Percentiles rank a stretch among this genome's conserved stretches.
These are phyloP conservation scores for Pinctada fucata DNA, from an alignment of 2,888 invertebrate species.

Conservation along the genomic window DNA sequence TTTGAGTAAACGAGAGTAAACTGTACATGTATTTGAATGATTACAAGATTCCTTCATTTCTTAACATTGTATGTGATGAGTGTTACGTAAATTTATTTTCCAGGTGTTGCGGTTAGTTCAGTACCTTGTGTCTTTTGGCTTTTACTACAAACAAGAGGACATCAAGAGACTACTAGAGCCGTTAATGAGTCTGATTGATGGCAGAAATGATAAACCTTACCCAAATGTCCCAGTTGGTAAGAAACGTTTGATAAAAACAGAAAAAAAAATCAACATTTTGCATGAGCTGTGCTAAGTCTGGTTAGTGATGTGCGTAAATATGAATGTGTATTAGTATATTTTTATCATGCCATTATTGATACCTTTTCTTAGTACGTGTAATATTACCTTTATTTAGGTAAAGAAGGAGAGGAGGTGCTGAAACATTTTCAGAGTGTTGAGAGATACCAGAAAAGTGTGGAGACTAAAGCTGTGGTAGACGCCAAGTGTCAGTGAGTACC, in stretches of 20 bases:
- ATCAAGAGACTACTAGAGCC: slow-evolving; percentile 71
- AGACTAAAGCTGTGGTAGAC: slow-evolving; percentile 72
- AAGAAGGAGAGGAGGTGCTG: slow-evolving; percentile 62
- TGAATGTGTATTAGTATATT: no score
- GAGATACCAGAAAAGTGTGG: slow-evolving; percentile 68
- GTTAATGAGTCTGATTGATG: slow-evolving; percentile 73
- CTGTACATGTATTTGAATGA: no score
- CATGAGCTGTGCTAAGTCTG: no score
- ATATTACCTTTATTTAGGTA: slow-evolving; percentile 37
- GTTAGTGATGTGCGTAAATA: no score
- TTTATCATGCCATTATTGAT: no score
- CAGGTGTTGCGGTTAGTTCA: slow-evolving; percentile 74
- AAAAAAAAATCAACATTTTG: no score
- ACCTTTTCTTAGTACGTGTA: no score
- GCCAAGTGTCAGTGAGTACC: slow-evolving; percentile 73
- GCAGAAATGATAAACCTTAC: slow-evolving; percentile 74
- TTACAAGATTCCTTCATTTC: no score
- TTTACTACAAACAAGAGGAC: slow-evolving; percentile 73
- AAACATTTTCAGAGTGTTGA: slow-evolving; percentile 60
- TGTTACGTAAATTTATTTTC: neutral
- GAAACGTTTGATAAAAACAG: neutral
- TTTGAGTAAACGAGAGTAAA: no score
- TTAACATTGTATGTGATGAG: no score
- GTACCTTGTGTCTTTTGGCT: slow-evolving; percentile 73
- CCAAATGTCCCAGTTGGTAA: slow-evolving; percentile 54